These are phyloP conservation scores for Anser cygnoides DNA, from an alignment of 2,113 vertebrate species.

Conservation along the genomic window DNA sequence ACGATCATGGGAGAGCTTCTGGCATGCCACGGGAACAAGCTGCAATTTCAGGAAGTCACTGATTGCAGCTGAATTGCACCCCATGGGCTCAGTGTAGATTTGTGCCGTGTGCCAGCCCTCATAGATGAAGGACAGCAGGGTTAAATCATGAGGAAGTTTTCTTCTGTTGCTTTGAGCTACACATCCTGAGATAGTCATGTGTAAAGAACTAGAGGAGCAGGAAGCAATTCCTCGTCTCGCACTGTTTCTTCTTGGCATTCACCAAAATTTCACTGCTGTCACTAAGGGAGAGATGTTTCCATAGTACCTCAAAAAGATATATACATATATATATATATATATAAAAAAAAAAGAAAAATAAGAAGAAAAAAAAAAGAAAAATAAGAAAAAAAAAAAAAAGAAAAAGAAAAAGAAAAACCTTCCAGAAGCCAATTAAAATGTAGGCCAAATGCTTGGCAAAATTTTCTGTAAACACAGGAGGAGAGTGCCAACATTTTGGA, in stretches of 20 bases:
- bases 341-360: neutral
- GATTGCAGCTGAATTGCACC: neutral
- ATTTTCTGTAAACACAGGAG: slow-evolving; percentile 49
- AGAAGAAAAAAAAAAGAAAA: too few relatives aligned
- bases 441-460: slow-evolving; percentile 53
- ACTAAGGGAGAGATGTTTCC: neutral
- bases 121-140: neutral
- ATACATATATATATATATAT: neutral
- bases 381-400: neutral
- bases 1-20: neutral
- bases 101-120: neutral
- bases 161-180: neutral
- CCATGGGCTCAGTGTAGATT: neutral
- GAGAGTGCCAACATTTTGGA: neutral
- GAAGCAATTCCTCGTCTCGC: neutral
- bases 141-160: neutral
- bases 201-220: neutral
- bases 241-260: neutral
- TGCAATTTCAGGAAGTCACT: neutral
- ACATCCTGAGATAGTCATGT: neutral
- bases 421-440: slow-evolving; percentile 45
- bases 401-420: neutral
- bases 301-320: neutral
- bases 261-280: neutral
- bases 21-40: neutral